Conservation (phyloP, 1,140 invertebrate species). For the Adoxophyes honmai region DNA sequence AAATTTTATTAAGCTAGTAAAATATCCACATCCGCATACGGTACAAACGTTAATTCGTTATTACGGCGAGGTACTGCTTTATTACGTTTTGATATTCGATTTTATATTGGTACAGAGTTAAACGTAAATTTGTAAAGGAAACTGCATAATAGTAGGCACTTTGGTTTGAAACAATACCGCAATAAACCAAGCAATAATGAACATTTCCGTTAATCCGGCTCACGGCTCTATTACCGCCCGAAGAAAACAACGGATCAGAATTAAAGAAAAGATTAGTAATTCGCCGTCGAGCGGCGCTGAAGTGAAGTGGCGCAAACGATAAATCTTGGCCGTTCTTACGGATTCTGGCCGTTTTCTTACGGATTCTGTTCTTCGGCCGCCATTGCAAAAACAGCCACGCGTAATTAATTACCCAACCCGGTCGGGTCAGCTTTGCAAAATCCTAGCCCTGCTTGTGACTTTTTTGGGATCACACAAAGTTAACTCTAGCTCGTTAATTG, state of each 20-base stretch:
- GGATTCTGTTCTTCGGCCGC: conserved; percentile 35
- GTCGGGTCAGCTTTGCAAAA: conserved; percentile 46
- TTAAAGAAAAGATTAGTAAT: conserved; percentile 59
- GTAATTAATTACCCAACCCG: conserved; percentile 64
- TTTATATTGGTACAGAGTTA: no score
- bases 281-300: conserved; percentile 35
- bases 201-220: conserved; percentile 32
- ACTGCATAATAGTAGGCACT: no score
- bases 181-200: conserved; percentile 27
- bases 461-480: conserved; percentile 44
- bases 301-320: conserved; percentile 61
- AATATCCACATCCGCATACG: conserved; percentile 14
- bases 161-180: not conserved
- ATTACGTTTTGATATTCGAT: no score
- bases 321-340: conserved; percentile 54
- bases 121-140: no score
- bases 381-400: conserved; percentile 59
- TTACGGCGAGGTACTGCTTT: no score
- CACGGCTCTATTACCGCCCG: conserved; percentile 30
- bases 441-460: conserved; percentile 54
- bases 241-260: conserved; percentile 51
- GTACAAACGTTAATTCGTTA: no score
- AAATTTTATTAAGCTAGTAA: conserved; percentile 48
- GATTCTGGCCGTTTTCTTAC: conserved; percentile 34
- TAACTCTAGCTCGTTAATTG: conserved; percentile 46